Evolutionary conservation across 2,888 invertebrate species (phyloP), one percentile per base, ranked within the genome.

Genomic region (Bombylius discolor): DNA sequence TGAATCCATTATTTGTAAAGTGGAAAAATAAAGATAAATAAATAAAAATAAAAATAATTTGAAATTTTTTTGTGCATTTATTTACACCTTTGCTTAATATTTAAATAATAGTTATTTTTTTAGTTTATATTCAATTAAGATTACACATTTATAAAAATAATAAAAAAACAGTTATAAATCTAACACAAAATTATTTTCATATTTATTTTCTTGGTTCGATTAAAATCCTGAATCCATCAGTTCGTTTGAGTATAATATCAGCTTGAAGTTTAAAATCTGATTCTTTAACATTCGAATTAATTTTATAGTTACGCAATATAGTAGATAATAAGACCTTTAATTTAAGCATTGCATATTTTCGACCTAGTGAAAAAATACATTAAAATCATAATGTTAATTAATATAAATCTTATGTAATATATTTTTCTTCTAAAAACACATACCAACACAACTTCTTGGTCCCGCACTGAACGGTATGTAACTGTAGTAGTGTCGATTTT

Each of bases 391-490:
- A 7, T 47, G 1, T 36, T 47, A 36, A 6, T n/a, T 49, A 4
- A 36, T 36, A 7, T 36, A 7, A 23, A 23, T 23, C 23, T 23
- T 23, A 23, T 23, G 23, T 8, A 36, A 36, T 1, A 7, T 7
- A 36, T 36, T 36, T 36, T 36, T 36, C 8, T 36, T 36, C 34
- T 8, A 36, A 55, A 50, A 45, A 47, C 32, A 70, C 79, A 73
- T 65, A 81, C 82, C 87, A 32, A 87, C 87, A 68, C 88, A 88
- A 64, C 87, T 87, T 60, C 88, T 79, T 2, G 88, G 87, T 34
- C 88, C 88, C 50, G 88, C 88, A 58, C 86, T 87, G 76, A 89
- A 89, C 0, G 88, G 88, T 54, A 89, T 83, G 66, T 82, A 88
- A 59, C 86, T 82, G 68, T 89, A 89, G 67, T 86, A 88, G 64